These are phyloP conservation scores for Trachelus stipa DNA, from an alignment of 2,888 invertebrate genomes.

Conservation along the genomic window DNA sequence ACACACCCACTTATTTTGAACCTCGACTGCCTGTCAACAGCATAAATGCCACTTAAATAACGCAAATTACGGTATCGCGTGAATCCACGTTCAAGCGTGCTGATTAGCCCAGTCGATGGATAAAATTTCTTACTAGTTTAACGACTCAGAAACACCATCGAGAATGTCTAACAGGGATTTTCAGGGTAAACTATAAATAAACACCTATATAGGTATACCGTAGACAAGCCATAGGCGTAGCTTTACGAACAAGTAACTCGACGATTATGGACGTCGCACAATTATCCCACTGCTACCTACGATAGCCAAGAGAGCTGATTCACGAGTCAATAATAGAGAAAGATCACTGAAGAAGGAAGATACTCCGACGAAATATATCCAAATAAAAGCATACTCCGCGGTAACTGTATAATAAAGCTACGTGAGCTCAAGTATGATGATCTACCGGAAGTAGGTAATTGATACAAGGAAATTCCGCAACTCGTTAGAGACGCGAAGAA, in stretches of 20 bases:
- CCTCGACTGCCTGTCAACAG: not conserved
- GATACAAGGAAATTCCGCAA: not conserved
- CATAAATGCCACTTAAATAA: slow-evolving; percentile 1
- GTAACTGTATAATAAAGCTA: not conserved
- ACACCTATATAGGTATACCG: not conserved
- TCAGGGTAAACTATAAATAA: not conserved
- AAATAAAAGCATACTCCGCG: not conserved
- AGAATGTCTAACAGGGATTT: not conserved
- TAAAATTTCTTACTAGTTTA: not conserved
- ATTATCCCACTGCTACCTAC: not conserved
- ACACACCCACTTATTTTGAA: not conserved
- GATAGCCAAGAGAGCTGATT: not conserved
- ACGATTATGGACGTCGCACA: not conserved
- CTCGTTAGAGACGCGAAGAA: not conserved
- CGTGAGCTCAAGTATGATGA: not conserved
- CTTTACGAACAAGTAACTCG: not conserved
- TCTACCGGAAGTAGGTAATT: not conserved
- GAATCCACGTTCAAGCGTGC: slow-evolving; percentile 1
- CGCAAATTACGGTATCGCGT: slow-evolving; percentile 5
- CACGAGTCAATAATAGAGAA: not conserved
- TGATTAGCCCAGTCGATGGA: not conserved
- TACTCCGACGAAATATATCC: not conserved
- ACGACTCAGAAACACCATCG: not conserved
- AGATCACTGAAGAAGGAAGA: not conserved
- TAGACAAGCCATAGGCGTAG: not conserved